Evolutionary conservation across 2,797 vertebrate genomes (phyloP).

Genomic region (Tapirus indicus): DNA sequence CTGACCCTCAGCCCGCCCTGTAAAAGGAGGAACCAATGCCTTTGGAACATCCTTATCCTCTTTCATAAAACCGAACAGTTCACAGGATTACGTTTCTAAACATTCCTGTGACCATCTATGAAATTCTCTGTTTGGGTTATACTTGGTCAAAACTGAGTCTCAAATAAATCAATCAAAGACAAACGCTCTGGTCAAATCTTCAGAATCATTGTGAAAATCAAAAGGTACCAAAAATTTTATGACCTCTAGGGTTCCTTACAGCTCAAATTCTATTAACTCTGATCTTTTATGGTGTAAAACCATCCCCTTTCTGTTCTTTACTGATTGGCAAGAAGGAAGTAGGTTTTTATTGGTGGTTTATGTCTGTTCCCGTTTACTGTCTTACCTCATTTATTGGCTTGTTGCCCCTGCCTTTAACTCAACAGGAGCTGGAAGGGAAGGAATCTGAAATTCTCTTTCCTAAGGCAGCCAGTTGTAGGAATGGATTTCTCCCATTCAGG

Average conservation of each 20-base stretch:
- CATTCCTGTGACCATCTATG: not conserved
- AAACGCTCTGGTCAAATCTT: not conserved
- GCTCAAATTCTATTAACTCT: not conserved
- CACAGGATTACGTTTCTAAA: not conserved
- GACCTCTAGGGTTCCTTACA: not conserved
- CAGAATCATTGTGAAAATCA: not conserved
- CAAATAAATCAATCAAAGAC: not conserved
- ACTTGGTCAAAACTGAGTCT: slow-evolving; percentile 13
- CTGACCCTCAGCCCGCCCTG: rapidly evolving
- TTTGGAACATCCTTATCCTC: not conserved
- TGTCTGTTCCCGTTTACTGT: not conserved
- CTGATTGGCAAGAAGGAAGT: not conserved
- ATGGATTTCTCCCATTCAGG: not conserved
- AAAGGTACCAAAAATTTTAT: not conserved
- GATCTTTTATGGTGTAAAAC: not conserved
- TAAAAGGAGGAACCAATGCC: not conserved
- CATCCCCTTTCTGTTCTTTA: not conserved
- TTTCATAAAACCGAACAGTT: not conserved
- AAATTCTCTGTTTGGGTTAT: not conserved
- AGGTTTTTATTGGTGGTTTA: not conserved
- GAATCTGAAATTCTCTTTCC: not conserved
- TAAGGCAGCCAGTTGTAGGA: not conserved
- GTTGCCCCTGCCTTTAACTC: not conserved
- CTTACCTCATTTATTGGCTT: not conserved
- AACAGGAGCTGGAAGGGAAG: not conserved